Base-by-base conservation (phyloP, 2,888 invertebrate genomes). In the Tiliacea aurago region DNA sequence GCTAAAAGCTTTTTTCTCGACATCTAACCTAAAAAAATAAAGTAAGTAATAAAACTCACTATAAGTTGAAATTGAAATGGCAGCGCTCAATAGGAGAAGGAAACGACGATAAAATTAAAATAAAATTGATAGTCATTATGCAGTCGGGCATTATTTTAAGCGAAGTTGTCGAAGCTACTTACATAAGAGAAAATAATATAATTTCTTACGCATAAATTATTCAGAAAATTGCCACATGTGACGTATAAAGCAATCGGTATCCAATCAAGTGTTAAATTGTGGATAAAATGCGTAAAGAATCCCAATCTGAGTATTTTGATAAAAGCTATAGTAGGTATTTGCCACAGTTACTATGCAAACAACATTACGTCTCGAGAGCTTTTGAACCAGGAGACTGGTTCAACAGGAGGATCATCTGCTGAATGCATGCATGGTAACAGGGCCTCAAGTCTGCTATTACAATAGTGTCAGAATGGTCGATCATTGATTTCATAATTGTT, bases 1-100 rank as follows among this genome's bases (percentile, higher is more conserved):
- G 47, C 59, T 67, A 53, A 64, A 64, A 61, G 37, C 59, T 62
- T 80, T 78, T 70, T 53, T 43, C 51, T 33, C 28, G 11, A 49
- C 9, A 20, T 72, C 13, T n/a, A 49, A 58, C 51, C 15, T 56
- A 20, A 55, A 77, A 33, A 37, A 72, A 63, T 33, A 58, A 59
- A 65, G 55, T 20, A 11, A 20, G 15, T 1, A 51, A 62, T 62
- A 63, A 69, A 77, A 18, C 20, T 18, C 41, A 53, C 59, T 65
- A 33, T 70, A 47, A 53, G 33, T 62, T 49, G n/a, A 18, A 62
- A 70, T 55, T 62, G 20, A 55, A 62, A 55, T 59, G 4, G 7
- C 6, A 59, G 18, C 6, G 3, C 18, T 18, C 6, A 18, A 20
- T 47, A 28, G 20, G 7, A 71, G 10, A 47, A 55, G 33, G 23